phyloP scores from a whole-genome alignment of 1,140 invertebrate genomes.

The Trigoniulus corallinus region DNA sequence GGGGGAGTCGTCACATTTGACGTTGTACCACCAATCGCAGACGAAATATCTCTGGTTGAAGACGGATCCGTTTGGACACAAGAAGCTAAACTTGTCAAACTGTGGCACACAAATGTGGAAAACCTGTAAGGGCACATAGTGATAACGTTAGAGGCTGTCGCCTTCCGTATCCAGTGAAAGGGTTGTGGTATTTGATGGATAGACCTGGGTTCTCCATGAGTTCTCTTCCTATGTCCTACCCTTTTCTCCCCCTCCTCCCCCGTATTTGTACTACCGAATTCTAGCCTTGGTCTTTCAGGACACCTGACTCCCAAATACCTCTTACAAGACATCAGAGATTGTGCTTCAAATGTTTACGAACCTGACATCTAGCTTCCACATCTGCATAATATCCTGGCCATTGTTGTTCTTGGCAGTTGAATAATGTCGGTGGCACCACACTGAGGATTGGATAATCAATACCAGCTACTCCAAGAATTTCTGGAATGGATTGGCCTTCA shows the following conservation, averaged over 20 bases:
- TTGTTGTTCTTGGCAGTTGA: slow-evolving; percentile 26
- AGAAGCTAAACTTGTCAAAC: slow-evolving; percentile 9
- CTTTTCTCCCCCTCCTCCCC: no score
- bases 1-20: slow-evolving; percentile 16
- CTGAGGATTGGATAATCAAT: slow-evolving; percentile 2
- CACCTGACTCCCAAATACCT: no score
- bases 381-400: slow-evolving; percentile 33
- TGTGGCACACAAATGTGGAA: slow-evolving; percentile 9
- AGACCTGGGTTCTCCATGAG: no score
- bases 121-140: no score
- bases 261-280: no score
- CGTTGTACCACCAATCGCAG: slow-evolving; percentile 21
- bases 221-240: no score
- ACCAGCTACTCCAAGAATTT: slow-evolving; percentile 1
- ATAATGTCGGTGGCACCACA: slow-evolving; percentile 26
- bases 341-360: no score
- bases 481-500: background rate
- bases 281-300: no score
- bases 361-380: slow-evolving; percentile 29
- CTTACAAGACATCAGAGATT: no score
- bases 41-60: slow-evolving; percentile 19
- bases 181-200: no score
- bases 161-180: no score
- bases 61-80: slow-evolving; percentile 18
- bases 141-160: no score